Base-by-base conservation (phyloP, 2,797 vertebrate species). In the Enoplosus armatus region DNA sequence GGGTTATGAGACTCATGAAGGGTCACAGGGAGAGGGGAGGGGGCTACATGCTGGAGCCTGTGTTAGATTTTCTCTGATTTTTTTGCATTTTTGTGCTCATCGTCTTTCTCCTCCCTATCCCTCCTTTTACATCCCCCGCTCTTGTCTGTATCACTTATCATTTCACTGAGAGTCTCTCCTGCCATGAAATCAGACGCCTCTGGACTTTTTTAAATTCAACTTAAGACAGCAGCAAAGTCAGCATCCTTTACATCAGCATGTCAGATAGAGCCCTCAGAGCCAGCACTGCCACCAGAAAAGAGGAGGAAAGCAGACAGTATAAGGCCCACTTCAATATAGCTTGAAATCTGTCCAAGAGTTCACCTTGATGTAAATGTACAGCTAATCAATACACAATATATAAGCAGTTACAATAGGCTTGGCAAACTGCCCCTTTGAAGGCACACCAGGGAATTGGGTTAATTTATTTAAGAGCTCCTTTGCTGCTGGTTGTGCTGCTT, bases 301-400 rank as follows among this genome's bases (percentile, higher is more conserved):
- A 54, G n/a, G 7, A 62, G 26, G 48, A 63, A 45, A 69, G 51
- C 37, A 33, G 31, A 50, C 22, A 18, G 53, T 43, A 7, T 6
- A 48, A 55, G 58, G 53, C 53, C 65, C 53, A 5, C 63, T 72
- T 75, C 29, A 56, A 72, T 63, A 62, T 56, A 45, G 79, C 69
- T 75, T 85, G 61, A 77, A 72, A 79, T 82, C 70, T 75, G 55
- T 78, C 80, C n/a, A 39, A 72, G 78, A 78, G 82, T 90, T 93
- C 92, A 90, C 87, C 88, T 90, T 91, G 89, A 93, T 92, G 80
- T 87, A 89, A 93, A 91, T 85, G 78, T 81, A 77, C 82, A 82
- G 59, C 84, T 82, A 93, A 94, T 94, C 93, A 89, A 94, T 94
- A 92, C 50, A 55, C 77, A 71, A 80, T 85, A 82, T 89, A 88